Percentiles rank a stretch among this genome's conserved stretches.
phyloP scores from a whole-genome alignment of 2,113 vertebrate species.

The Cyrtonyx montezumae region DNA sequence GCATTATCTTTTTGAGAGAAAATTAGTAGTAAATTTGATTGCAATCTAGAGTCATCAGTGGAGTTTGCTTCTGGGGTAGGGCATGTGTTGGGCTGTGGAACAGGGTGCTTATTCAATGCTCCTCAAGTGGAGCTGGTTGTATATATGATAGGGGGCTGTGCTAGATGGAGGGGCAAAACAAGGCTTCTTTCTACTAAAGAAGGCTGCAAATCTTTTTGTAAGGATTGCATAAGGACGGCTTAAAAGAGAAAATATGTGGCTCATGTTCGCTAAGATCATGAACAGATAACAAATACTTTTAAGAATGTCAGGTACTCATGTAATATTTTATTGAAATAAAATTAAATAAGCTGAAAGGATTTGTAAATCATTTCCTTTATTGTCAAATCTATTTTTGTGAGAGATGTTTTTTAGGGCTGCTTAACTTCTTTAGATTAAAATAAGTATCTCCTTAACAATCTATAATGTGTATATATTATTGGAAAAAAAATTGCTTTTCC shows the following conservation, averaged over 20 bases:
- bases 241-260: background rate
- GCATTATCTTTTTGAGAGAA: background rate
- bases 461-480: background rate
- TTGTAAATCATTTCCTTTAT: background rate
- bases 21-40: background rate
- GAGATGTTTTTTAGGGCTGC: background rate
- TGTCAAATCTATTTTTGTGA: background rate
- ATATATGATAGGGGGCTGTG: background rate
- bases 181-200: background rate
- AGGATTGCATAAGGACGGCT: background rate
- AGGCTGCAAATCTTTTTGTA: background rate
- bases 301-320: background rate
- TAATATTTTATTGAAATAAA: background rate
- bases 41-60: background rate
- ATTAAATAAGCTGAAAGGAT: background rate
- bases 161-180: background rate
- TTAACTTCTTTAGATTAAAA: background rate
- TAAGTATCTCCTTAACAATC: background rate
- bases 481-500: background rate
- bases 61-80: background rate
- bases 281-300: background rate
- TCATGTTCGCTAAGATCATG: background rate
- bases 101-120: background rate
- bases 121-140: background rate
- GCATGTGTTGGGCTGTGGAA: background rate